Conservation (phyloP, 2,888 invertebrate genomes). For the Malthinus seriepunctatus region DNA sequence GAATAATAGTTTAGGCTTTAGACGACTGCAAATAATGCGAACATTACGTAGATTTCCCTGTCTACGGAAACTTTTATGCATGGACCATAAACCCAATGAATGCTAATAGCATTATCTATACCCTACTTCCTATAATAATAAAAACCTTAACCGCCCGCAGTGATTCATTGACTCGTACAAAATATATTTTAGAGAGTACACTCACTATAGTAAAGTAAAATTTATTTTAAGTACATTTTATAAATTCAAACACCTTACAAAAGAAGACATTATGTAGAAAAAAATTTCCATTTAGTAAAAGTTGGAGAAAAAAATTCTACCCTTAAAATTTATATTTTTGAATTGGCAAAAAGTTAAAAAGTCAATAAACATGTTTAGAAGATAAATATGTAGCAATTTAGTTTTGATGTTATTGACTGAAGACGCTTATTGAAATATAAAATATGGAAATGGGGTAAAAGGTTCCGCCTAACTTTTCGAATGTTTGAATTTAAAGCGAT, state of each 20-base stretch:
- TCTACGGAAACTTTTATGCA: conserved; percentile 59
- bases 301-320: too few species aligned
- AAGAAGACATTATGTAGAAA: too few species aligned
- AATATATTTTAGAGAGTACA: conserved; percentile 20
- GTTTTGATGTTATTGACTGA: conserved; percentile 26
- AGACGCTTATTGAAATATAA: conserved; percentile 34
- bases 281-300: too few species aligned
- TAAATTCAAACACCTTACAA: too few species aligned
- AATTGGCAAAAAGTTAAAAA: too few species aligned
- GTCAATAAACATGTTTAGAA: conserved; percentile 26
- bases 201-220: conserved; percentile 6
- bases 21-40: conserved; percentile 26
- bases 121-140: conserved; percentile 52
- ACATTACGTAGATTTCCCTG: conserved; percentile 50
- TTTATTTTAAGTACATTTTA: background rate
- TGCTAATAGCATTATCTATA: conserved; percentile 62
- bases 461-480: conserved; percentile 35
- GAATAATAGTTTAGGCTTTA: conserved; percentile 22
- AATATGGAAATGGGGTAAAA: conserved; percentile 37
- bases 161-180: conserved; percentile 30
- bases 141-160: conserved; percentile 37
- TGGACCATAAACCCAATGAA: conserved; percentile 65
- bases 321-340: background rate
- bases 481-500: conserved; percentile 30
- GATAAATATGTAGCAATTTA: conserved; percentile 30